Evolutionary conservation across 1,140 invertebrate species (phyloP).

Genomic region (Zophobas atratus): DNA sequence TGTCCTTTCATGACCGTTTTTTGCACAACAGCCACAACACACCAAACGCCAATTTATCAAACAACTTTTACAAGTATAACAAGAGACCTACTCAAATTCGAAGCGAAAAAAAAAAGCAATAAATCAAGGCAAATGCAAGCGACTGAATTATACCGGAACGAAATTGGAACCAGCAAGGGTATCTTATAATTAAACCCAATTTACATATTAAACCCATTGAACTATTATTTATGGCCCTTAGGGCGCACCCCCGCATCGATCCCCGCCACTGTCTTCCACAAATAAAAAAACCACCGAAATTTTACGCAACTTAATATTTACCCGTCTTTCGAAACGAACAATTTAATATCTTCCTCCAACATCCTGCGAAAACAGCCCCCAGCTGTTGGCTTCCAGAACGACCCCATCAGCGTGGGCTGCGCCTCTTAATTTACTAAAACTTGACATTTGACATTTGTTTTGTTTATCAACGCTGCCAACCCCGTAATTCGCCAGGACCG

Average conservation of each 20-base stretch:
- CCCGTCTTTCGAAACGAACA: too few species aligned
- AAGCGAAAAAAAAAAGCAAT: background rate
- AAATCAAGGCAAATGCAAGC: background rate
- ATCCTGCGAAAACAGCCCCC: background rate
- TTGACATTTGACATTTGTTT: background rate
- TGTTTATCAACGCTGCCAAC: background rate
- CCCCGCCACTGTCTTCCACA: too few species aligned
- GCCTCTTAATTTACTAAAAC: background rate
- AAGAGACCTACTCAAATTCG: background rate
- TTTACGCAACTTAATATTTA: too few species aligned
- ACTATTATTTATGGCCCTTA: too few species aligned
- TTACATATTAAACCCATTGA: too few species aligned
- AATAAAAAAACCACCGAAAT: too few species aligned
- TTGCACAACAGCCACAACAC: background rate
- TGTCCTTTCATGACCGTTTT: slow-evolving; percentile 1
- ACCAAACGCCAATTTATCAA: background rate
- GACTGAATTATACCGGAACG: background rate
- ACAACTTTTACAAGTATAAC: background rate
- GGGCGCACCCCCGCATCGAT: too few species aligned
- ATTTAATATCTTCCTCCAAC: too few species aligned
- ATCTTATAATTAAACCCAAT: too few species aligned
- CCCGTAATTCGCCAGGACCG: background rate
- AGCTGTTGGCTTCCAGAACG: background rate
- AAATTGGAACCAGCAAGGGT: too few species aligned
- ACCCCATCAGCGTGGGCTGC: background rate